These are phyloP conservation scores for Amphiprion clarkii DNA, from an alignment of 2,797 vertebrate species.

Conservation along the genomic window DNA sequence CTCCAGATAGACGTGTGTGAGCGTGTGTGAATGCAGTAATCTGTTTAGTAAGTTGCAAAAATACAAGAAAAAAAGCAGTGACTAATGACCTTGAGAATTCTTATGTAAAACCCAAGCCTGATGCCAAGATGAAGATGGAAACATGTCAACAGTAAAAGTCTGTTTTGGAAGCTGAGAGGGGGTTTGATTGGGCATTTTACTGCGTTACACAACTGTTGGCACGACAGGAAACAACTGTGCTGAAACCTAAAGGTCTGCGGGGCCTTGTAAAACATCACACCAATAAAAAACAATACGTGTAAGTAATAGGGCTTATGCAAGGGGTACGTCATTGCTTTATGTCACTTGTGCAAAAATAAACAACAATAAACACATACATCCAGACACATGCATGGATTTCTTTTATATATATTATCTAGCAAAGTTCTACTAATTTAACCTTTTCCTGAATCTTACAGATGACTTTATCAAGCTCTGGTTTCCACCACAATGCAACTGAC, in stretches of 20 bases:
- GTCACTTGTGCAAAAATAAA: neutral
- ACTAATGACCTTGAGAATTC: slow-evolving; percentile 18
- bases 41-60: no score
- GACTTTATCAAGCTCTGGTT: no score
- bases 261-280: slow-evolving; percentile 44
- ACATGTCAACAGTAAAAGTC: slow-evolving; percentile 13
- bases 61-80: neutral
- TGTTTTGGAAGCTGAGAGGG: slow-evolving; percentile 33
- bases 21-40: neutral
- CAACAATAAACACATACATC: neutral
- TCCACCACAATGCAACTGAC: neutral
- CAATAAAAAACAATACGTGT: slow-evolving; percentile 5
- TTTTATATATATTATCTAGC: neutral
- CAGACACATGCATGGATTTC: no score
- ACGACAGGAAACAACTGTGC: slow-evolving; percentile 12
- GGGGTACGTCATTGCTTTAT: neutral
- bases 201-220: slow-evolving; percentile 60
- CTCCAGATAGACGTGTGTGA: neutral
- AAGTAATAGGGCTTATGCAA: slow-evolving; percentile 23
- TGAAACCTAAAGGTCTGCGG: slow-evolving; percentile 17
- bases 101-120: slow-evolving; percentile 26
- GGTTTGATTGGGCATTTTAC: slow-evolving; percentile 39
- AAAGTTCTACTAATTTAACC: neutral
- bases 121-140: slow-evolving; percentile 40
- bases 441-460: neutral